Evolutionary conservation across 2,113 vertebrate genomes (phyloP).

Genomic region (Desmodus rotundus): DNA sequence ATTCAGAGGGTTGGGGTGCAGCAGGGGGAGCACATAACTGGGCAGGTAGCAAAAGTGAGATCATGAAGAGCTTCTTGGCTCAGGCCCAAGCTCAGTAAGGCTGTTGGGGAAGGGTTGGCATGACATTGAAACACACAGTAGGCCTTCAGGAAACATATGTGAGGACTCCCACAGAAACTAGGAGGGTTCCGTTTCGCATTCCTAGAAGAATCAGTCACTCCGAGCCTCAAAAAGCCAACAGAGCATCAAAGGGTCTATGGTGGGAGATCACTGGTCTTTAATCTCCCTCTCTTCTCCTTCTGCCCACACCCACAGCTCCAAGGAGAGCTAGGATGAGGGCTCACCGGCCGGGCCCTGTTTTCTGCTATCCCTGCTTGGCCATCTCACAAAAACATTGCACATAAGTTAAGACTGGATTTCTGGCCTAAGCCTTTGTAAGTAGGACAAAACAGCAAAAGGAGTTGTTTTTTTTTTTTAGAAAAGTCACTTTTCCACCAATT

Average conservation of each 20-base stretch:
- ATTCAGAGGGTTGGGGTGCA: background rate
- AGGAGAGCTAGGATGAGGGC: background rate
- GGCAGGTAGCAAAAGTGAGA: background rate
- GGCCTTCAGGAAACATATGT: background rate
- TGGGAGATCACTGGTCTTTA: background rate
- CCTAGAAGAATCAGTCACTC: background rate
- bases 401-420: background rate
- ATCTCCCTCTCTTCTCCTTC: background rate
- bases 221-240: conserved; percentile 1
- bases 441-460: background rate
- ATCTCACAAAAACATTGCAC: background rate
- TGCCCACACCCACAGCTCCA: background rate
- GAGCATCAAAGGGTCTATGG: background rate
- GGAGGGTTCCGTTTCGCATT: background rate
- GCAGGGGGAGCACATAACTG: too few species aligned
- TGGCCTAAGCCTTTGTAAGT: background rate
- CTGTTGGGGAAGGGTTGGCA: too few species aligned
- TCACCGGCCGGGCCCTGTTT: background rate
- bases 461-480: background rate
- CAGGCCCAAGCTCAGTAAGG: background rate
- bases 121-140: background rate
- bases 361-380: background rate
- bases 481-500: conserved; percentile 31
- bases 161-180: background rate
- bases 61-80: background rate